These are phyloP conservation scores for Xylocopa sonorina DNA, from an alignment of 1,140 invertebrate genomes.

Conservation along the genomic window DNA sequence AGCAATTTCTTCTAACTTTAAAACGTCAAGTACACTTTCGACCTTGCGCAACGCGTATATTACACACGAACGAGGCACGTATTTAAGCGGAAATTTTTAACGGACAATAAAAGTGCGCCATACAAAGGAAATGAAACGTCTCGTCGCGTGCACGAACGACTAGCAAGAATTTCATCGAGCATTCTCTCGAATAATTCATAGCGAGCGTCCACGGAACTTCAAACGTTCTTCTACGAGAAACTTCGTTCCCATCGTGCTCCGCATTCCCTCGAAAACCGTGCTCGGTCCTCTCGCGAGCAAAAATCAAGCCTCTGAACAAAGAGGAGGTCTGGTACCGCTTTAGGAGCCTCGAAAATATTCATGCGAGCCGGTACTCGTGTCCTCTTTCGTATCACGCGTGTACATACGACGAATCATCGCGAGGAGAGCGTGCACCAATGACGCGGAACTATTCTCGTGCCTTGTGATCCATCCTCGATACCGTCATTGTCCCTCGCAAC, in stretches of 20 bases:
- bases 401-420: constrained; percentile 1
- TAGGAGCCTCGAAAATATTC: constrained; percentile 38
- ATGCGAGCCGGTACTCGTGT: constrained; percentile 14
- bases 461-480: constrained; percentile 4
- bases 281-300: not conserved
- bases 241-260: not conserved
- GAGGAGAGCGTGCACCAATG: not conserved
- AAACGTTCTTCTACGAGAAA: not conserved
- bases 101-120: too few species aligned
- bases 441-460: constrained; percentile 14
- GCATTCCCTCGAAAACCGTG: not conserved
- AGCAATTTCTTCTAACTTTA: too few species aligned
- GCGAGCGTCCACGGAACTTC: not conserved
- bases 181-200: not conserved
- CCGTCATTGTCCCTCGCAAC: constrained; percentile 28
- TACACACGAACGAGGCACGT: too few species aligned
- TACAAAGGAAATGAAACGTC: too few species aligned
- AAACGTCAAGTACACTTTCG: too few species aligned
- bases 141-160: too few species aligned
- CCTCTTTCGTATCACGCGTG: not conserved
- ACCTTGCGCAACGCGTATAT: too few species aligned
- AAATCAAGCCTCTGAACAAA: constrained; percentile 1
- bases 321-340: not conserved
- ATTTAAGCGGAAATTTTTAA: too few species aligned
- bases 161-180: not conserved